Evolutionary conservation across 2,797 vertebrate species (phyloP).

Genomic region (Gila robusta): DNA sequence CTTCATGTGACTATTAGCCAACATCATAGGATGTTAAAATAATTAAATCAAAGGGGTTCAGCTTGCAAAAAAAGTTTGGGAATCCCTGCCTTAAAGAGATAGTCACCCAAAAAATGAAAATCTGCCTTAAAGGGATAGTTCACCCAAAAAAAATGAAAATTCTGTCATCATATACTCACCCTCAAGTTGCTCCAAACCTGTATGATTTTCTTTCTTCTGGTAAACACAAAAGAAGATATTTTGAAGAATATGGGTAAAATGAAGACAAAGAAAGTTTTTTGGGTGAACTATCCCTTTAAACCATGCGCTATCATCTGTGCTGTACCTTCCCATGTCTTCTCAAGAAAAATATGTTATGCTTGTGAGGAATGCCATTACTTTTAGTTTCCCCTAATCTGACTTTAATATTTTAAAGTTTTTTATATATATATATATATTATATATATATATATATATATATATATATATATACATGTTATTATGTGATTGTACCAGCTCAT

Average conservation of each 20-base stretch:
- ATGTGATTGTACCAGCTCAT: not conserved
- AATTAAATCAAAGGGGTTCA: not conserved
- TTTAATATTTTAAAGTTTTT: not conserved
- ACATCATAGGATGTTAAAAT: no score
- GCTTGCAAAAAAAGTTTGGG: not conserved
- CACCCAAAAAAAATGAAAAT: not conserved
- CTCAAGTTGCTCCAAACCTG: no score
- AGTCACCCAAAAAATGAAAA: not conserved
- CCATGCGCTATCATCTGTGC: no score
- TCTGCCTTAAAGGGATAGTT: not conserved
- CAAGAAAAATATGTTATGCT: not conserved
- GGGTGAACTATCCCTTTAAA: no score
- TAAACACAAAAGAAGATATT: not conserved
- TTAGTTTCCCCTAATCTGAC: not conserved
- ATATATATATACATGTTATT: not conserved
- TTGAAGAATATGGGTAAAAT: not conserved
- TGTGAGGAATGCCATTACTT: not conserved
- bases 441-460: no score
- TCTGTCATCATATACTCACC: not conserved
- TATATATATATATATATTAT: no score
- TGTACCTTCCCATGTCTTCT: no score
- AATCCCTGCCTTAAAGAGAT: not conserved
- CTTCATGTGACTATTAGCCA: not conserved
- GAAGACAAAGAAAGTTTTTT: no score
- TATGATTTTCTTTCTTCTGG: not conserved